phyloP scores from a whole-genome alignment of 2,113 vertebrate species.

The Gobiocypris rarus region DNA sequence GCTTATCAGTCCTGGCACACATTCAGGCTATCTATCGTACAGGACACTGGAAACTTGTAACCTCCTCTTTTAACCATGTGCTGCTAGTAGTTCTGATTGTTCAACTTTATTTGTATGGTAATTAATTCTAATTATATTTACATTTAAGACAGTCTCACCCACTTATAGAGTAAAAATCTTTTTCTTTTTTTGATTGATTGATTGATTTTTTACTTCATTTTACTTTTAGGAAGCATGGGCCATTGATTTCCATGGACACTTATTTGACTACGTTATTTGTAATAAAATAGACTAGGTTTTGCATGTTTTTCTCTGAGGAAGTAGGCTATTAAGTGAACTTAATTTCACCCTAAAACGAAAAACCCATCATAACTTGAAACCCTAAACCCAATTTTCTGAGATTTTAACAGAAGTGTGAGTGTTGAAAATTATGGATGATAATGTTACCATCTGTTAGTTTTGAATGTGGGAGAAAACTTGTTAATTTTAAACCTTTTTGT shows the following conservation, averaged over 20 bases:
- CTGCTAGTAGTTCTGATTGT: background rate
- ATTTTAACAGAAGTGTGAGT: too few relatives aligned
- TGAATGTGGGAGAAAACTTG: too few relatives aligned
- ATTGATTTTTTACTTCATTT: too few relatives aligned
- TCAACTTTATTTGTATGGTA: background rate
- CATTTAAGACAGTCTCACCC: background rate
- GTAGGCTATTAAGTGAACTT: too few relatives aligned
- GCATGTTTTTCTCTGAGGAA: background rate
- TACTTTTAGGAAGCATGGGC: background rate
- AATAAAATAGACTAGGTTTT: background rate
- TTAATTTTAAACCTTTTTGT: too few relatives aligned
- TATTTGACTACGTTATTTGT: background rate
- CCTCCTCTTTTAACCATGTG: background rate
- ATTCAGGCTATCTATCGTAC: constrained; percentile 35
- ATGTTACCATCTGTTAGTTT: too few relatives aligned
- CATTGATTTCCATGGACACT: background rate
- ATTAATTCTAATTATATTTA: background rate
- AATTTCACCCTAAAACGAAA: too few relatives aligned
- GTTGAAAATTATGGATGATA: too few relatives aligned
- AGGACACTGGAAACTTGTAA: background rate
- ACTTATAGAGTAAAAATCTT: background rate
- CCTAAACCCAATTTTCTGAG: too few relatives aligned
- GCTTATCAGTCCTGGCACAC: constrained; percentile 43
- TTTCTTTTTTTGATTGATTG: background rate
- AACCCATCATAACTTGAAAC: too few relatives aligned